Conservation (phyloP, 2,888 invertebrate genomes). For the Drosophila cognata region DNA sequence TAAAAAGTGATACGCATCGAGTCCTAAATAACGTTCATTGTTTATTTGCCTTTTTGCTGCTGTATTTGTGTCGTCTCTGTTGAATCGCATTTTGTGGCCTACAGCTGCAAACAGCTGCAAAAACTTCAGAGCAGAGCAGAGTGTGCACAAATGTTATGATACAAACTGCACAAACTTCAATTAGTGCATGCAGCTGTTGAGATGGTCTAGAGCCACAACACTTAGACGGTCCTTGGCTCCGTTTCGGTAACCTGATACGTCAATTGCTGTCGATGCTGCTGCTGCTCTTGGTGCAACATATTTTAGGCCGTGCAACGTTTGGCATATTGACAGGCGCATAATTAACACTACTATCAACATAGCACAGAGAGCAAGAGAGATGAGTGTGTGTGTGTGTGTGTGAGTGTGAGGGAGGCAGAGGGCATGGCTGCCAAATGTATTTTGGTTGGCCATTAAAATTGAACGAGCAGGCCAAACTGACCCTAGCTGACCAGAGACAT, state of each 20-base stretch:
- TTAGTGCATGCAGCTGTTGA: conserved; percentile 58
- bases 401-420: background rate
- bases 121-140: conserved; percentile 29
- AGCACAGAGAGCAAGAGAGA: conserved; percentile 19
- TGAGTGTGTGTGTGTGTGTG: background rate
- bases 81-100: conserved; percentile 37
- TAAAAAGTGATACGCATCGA: conserved; percentile 51
- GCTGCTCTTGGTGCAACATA: conserved; percentile 48
- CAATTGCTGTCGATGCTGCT: conserved; percentile 9
- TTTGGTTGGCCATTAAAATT: conserved; percentile 61
- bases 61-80: conserved; percentile 14
- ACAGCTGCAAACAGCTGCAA: conserved; percentile 63
- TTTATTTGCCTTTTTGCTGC: conserved; percentile 50
- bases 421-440: conserved; percentile 26
- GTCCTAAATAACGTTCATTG: conserved; percentile 25
- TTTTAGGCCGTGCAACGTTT: conserved; percentile 69
- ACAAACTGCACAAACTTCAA: conserved; percentile 66
- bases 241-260: conserved; percentile 15
- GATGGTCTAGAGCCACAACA: conserved; percentile 1
- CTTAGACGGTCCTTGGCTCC: conserved; percentile 9
- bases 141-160: conserved; percentile 64
- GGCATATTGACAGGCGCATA: conserved; percentile 79
- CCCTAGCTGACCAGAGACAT: conserved; percentile 49
- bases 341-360: conserved; percentile 78
- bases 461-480: conserved; percentile 43